Evolutionary conservation across 2,797 vertebrate genomes (phyloP), one percentile per base, ranked within the genome.

Genomic region (Sciurus vulgaris): DNA sequence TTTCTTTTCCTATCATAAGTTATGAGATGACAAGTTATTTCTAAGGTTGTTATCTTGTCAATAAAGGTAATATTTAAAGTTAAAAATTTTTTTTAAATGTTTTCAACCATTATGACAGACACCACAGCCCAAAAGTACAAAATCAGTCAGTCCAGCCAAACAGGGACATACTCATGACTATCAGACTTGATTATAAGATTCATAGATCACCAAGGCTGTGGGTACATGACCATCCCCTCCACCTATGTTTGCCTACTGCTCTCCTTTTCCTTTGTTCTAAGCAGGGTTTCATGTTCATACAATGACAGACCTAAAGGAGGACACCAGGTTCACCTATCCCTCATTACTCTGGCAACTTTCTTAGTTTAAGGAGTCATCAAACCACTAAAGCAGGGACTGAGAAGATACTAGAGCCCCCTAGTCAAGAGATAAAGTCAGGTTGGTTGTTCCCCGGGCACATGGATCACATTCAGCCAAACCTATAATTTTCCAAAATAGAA

Each of bases 101-200:
- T 65, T 77, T 85, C 54, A 93, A 92, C 13, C 30, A 33, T 61
- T 93, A 74, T 65, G 56, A 79, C 74, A 77, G 65, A 93, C n/a
- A 6, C 8, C 72, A 73, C 10, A 72, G 54, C 15, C 17, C 74
- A 82, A 72, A 22, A 35, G 65, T 49, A 87, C 2, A 8, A 2
- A 6, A 56, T 13, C 51, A 70, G 14, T 85, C 51, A 78, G 20
- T 82, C 13, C 20, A 65, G 2, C 26, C 44, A 73, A 73, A 59
- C 13, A 88, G 24, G 13, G 9, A 59, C 30, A 22, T n/a, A 47
- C 22, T 59, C 59, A 6, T 51, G 49, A 51, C 47, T 35, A 63
- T 38, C 51, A 67, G 17, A 12, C 30, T 61, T 49, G 33, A 35
- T 30, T 38, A 7, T 49, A 77, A 67, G 56, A 95, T 10, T 84